These are phyloP conservation scores for Palythoa grandiflora DNA, from an alignment of 92 coral and sea anemone species.

Conservation along the genomic window DNA sequence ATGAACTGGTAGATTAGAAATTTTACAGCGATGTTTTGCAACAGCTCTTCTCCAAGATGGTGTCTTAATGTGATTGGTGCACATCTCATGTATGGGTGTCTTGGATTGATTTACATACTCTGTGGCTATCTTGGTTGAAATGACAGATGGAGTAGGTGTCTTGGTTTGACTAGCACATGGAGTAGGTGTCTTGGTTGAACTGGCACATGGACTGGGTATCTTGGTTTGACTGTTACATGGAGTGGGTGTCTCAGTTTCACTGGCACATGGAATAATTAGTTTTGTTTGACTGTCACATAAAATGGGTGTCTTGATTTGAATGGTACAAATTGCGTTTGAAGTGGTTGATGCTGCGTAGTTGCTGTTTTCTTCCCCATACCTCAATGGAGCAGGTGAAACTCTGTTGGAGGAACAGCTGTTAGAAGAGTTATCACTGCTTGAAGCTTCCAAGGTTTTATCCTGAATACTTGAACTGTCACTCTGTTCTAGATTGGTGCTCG, in stretches of 20 bases:
- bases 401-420: neutral
- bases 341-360: neutral
- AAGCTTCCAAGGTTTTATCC: neutral
- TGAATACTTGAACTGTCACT: neutral
- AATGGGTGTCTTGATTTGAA: neutral
- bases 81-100: conserved; percentile 27
- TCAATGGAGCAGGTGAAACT: neutral
- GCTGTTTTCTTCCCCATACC: neutral
- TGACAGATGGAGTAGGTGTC: neutral
- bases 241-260: neutral
- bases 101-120: neutral
- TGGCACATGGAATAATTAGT: neutral
- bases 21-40: conserved; percentile 63
- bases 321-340: neutral
- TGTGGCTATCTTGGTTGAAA: conserved; percentile 16
- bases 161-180: neutral
- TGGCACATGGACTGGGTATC: neutral
- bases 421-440: neutral
- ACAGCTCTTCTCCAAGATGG: conserved; percentile 73
- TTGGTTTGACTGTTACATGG: conserved; percentile 50
- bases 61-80: conserved; percentile 66
- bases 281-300: neutral
- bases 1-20: conserved; percentile 50
- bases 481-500: neutral
- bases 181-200: conserved; percentile 9